Evolutionary conservation across 2,888 invertebrate species (phyloP).

Genomic region (Nycteola revayana): DNA sequence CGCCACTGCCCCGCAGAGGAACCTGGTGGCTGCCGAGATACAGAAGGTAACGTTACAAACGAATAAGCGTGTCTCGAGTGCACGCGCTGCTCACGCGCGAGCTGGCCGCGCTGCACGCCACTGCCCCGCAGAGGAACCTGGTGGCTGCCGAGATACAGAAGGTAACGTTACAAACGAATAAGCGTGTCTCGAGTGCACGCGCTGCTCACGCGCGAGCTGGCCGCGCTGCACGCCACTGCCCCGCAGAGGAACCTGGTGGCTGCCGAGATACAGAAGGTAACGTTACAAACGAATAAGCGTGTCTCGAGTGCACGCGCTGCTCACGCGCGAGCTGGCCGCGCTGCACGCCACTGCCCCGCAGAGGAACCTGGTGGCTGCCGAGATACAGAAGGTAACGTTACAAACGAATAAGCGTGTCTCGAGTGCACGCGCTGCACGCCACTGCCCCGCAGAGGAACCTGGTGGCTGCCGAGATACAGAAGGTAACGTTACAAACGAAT

Average conservation of each 20-base stretch:
- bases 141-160: slow-evolving; percentile 69
- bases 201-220: slow-evolving; percentile 64
- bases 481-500: slow-evolving; percentile 69
- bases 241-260: slow-evolving; percentile 67
- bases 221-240: slow-evolving; percentile 66
- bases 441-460: slow-evolving; percentile 66
- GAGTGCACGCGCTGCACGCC: slow-evolving; percentile 67
- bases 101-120: slow-evolving; percentile 68
- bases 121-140: slow-evolving; percentile 65
- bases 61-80: slow-evolving; percentile 67
- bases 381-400: slow-evolving; percentile 72
- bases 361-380: slow-evolving; percentile 55
- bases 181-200: slow-evolving; percentile 71
- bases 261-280: slow-evolving; percentile 68
- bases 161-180: slow-evolving; percentile 64
- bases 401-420: slow-evolving; percentile 68
- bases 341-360: slow-evolving; percentile 69
- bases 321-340: slow-evolving; percentile 68
- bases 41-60: slow-evolving; percentile 70
- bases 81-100: slow-evolving; percentile 68
- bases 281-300: slow-evolving; percentile 70
- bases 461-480: slow-evolving; percentile 66
- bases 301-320: slow-evolving; percentile 66
- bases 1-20: slow-evolving; percentile 66
- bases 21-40: slow-evolving; percentile 63